Evolutionary conservation across 2,797 vertebrate species (phyloP), one percentile per base, ranked within the genome.

Genomic region (Gambusia yucatana): DNA sequence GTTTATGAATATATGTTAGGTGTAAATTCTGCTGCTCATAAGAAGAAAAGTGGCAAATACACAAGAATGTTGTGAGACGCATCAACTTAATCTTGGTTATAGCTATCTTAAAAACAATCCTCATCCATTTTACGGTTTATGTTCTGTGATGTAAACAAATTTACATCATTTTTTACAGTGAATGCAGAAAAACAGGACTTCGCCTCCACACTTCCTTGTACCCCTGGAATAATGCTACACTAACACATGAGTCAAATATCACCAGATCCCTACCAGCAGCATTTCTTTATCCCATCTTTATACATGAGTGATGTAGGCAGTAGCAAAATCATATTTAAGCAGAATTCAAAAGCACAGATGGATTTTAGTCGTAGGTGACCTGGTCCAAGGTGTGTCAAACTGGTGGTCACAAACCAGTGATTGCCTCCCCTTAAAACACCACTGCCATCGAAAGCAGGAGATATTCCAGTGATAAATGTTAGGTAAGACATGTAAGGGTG

Each of bases 391-490:
- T 36, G n/a, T 14, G 63, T 67, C 36, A 41, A 25, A 41, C 20
- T 9, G 61, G 6, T 63, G 33, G 61, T 36, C 61, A 36, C 7
- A 4, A 9, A 63, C 17, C 33, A 36, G 7, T 9, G 33, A 63
- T 2, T 10, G 33, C 61, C 17, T 67, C 71, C 33, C 73, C 77
- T 65, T 83, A 82, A 72, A 86, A 67, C 61, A 73, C 0, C 41
- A 61, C 74, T 84, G 86, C 81, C 82, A 81, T 80, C 79, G 79
- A 81, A 79, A 78, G 50, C 59, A 46, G 85, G 76, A 84, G 73
- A 84, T 73, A 86, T 87, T 86, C 82, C 59, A 78, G 82, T 89
- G 88, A 91, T 90, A 6, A 80, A 91, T 87, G 88, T 70, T 78
- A 83, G 77, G 78, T 84, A 83, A 87, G 89, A 85, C 81, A 86